Conservation (phyloP, 2,113 vertebrate species). For the Ellobius talpinus region DNA sequence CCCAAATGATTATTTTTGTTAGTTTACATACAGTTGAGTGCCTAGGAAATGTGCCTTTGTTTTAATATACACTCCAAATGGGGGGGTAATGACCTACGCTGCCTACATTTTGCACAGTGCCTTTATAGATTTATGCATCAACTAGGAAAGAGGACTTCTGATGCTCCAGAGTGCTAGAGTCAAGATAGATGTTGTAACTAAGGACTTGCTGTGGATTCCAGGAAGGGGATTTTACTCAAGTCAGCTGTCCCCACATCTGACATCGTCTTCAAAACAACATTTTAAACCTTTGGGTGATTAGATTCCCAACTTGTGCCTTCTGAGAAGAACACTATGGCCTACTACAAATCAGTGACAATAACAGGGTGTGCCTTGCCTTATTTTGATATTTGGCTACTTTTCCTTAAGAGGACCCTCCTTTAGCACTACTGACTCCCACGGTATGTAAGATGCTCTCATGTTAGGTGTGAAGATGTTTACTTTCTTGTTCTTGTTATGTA, state of each 20-base stretch:
- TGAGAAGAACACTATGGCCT: conserved; percentile 70
- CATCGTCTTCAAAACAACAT: too few relatives aligned
- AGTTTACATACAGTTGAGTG: conserved; percentile 73
- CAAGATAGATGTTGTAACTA: background rate
- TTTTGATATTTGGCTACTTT: conserved; percentile 22
- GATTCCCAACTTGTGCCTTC: conserved; percentile 60
- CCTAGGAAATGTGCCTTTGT: background rate
- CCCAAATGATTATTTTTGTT: conserved; percentile 78
- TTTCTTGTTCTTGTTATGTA: too few relatives aligned
- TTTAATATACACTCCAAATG: too few relatives aligned
- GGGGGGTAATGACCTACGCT: conserved; percentile 52
- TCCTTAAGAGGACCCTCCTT: background rate
- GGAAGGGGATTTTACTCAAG: too few relatives aligned
- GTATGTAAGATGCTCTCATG: conserved; percentile 19
- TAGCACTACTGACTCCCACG: conserved; percentile 57
- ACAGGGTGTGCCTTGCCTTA: conserved; percentile 69
- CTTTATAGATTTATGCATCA: background rate
- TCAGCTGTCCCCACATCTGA: too few relatives aligned
- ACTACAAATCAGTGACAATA: conserved; percentile 1
- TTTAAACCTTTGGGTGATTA: too few relatives aligned
- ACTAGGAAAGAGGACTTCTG: background rate
- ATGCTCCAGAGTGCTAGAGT: background rate
- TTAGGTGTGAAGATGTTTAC: too few relatives aligned
- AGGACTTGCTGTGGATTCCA: background rate
- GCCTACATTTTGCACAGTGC: conserved; percentile 36